phyloP scores from a whole-genome alignment of 1,140 invertebrate genomes.

The Anoplolepis gracilipes region DNA sequence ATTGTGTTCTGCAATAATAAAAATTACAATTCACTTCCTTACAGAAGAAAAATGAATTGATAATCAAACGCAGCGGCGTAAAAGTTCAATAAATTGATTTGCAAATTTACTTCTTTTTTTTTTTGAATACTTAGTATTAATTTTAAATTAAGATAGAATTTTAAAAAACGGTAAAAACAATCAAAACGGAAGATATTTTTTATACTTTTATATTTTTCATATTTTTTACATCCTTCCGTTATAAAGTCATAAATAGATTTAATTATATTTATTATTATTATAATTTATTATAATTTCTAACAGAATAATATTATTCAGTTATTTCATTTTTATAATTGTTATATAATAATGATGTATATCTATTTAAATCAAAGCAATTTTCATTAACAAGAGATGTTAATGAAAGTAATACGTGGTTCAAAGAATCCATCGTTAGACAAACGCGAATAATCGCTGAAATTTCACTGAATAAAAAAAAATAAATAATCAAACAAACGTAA shows the following conservation, averaged over 20 bases:
- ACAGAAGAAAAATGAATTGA: not conserved
- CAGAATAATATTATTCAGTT: too few relatives aligned
- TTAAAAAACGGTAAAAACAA: not conserved
- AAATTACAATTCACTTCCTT: not conserved
- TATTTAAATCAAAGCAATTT: slow-evolving; percentile 4
- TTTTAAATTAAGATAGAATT: slow-evolving; percentile 8
- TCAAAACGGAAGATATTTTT: slow-evolving; percentile 22
- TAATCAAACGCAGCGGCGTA: not conserved
- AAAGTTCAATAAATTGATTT: not conserved
- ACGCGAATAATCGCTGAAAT: slow-evolving; percentile 1
- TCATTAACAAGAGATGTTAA: slow-evolving; percentile 17
- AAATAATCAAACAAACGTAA: not conserved
- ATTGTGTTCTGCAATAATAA: slow-evolving; percentile 28
- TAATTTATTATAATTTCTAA: too few relatives aligned
- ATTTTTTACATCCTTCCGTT: not conserved
- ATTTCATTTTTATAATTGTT: too few relatives aligned
- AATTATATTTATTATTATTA: too few relatives aligned
- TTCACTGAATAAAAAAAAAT: not conserved
- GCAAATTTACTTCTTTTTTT: not conserved
- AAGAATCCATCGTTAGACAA: slow-evolving; percentile 25
- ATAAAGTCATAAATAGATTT: not conserved
- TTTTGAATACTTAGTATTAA: not conserved
- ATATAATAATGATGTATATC: not conserved
- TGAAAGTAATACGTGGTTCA: slow-evolving; percentile 46
- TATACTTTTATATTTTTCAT: slow-evolving; percentile 1